Evolutionary conservation across 2,797 vertebrate species (phyloP), one percentile per base, ranked within the genome.

Genomic region (Buphagus erythrorhynchus): DNA sequence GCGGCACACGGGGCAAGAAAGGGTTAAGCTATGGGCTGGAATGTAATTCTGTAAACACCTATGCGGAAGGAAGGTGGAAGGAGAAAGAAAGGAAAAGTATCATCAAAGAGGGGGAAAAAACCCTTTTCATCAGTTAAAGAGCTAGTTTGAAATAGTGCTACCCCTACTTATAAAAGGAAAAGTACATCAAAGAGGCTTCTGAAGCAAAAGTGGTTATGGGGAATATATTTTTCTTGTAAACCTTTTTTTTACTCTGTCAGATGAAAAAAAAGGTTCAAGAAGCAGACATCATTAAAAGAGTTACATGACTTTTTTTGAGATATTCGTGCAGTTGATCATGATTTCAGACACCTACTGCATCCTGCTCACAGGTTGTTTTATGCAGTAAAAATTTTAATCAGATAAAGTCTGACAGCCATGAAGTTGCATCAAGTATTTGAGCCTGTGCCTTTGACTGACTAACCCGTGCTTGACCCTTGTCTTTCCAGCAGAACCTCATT

Each of bases 31-130:
- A 97, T 99, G 99, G 91, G 98, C 98, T 3, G 99, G 99, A 98
- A 99, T 99, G 98, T 99, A 99, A 97, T 99, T 99, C 98, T 99
- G 99, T 95, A 99, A 98, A 95, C 99, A 99, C 99, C 99, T 99
- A 96, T 52, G 19, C 33, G 38, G 49, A 96, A 51, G 21, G 57
- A 68, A 95, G 57, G 48, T 51, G 16, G 49, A 95, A 91, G n/a
- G 21, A 61, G 40, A 95, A 51, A 94, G 48, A 84, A 43, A 92
- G 57, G 28, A 26, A 83, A 83, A 86, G 17, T 54, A 57, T 81
- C 54, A 90, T 75, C 88, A 93, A 85, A 93, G 68, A 72, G 46
- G 29, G 48, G 14, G 43, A 25, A 83, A 71, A 80, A 54, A 0
- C 0, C 8, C 29, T 28, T 54, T 77, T 35, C 20, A 86, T 66